Conservation (phyloP, 2,797 vertebrate species). For the Dryobates pubescens region DNA sequence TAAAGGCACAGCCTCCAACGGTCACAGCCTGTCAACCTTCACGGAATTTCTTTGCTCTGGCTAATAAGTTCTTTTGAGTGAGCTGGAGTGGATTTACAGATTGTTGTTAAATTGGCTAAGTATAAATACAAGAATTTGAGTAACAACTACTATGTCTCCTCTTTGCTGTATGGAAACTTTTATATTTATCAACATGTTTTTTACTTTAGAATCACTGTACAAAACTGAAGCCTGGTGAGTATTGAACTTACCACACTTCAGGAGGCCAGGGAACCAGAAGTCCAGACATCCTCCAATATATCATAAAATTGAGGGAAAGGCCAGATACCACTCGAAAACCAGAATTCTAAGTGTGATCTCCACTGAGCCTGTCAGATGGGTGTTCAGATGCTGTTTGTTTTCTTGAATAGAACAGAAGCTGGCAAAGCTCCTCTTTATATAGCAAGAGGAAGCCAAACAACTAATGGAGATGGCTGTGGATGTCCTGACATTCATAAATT, state of each 20-base stretch:
- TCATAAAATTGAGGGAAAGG: background rate
- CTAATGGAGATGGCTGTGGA: background rate
- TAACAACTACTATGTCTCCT: background rate
- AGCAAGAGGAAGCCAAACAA: background rate
- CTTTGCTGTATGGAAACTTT: background rate
- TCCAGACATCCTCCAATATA: background rate
- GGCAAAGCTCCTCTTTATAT: background rate
- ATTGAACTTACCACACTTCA: background rate
- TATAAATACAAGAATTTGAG: background rate
- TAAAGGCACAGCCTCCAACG: too few relatives aligned
- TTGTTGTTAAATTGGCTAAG: background rate
- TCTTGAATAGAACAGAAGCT: background rate
- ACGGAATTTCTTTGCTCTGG: background rate
- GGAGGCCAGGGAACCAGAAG: background rate
- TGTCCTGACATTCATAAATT: background rate
- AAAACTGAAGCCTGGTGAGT: background rate
- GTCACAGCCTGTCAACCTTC: background rate
- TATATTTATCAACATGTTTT: background rate
- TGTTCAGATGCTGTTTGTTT: background rate
- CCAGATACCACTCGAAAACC: background rate
- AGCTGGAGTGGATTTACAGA: background rate
- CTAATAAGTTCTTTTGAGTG: background rate
- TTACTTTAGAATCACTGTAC: background rate
- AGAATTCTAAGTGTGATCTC: background rate
- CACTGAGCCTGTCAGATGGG: background rate